Base-by-base conservation (phyloP, 2,113 vertebrate species). In the Blennius ocellaris region DNA sequence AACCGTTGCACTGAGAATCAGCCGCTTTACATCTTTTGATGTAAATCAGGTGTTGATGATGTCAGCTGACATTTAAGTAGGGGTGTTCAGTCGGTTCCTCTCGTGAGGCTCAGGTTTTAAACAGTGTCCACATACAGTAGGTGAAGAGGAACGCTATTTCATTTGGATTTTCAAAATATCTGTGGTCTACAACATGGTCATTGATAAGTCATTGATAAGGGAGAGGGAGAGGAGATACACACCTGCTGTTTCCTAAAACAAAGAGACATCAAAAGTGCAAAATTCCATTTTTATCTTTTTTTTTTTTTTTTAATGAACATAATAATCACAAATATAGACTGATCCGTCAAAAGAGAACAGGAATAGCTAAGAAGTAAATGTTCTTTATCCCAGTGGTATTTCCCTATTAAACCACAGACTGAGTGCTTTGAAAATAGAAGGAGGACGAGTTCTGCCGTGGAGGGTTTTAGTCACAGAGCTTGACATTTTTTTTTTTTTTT, bases 401-500 rank as follows among this genome's bases (percentile, higher is more conserved):
- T 62, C 12, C 30, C 62, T 49, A 53, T 70, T 75, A 79, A 72
- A 71, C 57, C 55, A 68, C n/a, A 57, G 38, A 57, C 54, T 54
- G 45, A 78, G 16, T 38, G 8, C 49, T 56, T 47, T 16, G 50
- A 53, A 68, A 49, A 48, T 21, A 51, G 45, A 40, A 39, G 43
- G 43, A 62, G 30, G 44, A 49, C 8, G 0, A 51, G 60, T 40
- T 82, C 38, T 40, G 21, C 9, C 41, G 45, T 64, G 58, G 11
- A 69, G 45, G 51, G 30, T 62, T 72, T 53, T 49, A 82, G 53
- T 73, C 57, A 76, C 55, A 57, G 61, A 52, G 56, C 43, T 68
- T 64, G 54, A 69, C 39, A 45, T 59, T 67, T 68, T 57, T 64
- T 65, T n/a, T 30, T 30, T 2, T 30, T 4, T n/a, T n/a, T n/a